phyloP scores from a whole-genome alignment of 1,140 invertebrate species.

The Adoxophyes honmai region DNA sequence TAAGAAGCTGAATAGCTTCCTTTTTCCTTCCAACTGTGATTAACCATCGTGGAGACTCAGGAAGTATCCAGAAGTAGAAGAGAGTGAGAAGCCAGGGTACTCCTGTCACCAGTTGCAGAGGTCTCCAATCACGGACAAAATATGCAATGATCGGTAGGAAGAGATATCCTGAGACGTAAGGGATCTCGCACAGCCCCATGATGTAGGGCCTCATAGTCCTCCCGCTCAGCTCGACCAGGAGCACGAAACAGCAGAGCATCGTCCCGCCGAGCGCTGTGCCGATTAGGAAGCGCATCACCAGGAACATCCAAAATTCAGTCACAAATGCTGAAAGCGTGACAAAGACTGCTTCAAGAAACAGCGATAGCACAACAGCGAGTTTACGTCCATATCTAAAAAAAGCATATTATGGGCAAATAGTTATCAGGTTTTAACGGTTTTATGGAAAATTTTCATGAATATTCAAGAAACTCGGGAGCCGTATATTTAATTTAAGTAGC shows the following conservation, averaged over 20 bases:
- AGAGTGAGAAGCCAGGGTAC: conserved; percentile 67
- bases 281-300: conserved; percentile 78
- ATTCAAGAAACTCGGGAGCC: too few species aligned
- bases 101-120: conserved; percentile 80
- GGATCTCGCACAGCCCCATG: conserved; percentile 43
- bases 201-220: conserved; percentile 60
- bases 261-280: conserved; percentile 79
- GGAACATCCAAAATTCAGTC: conserved; percentile 80
- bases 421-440: too few species aligned
- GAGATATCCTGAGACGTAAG: conserved; percentile 73
- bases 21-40: conserved; percentile 55
- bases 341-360: conserved; percentile 77
- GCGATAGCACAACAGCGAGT: conserved; percentile 74
- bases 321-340: conserved; percentile 78
- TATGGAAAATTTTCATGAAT: too few species aligned
- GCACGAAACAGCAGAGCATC: conserved; percentile 79
- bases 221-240: conserved; percentile 71
- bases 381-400: conserved; percentile 79
- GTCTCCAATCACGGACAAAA: conserved; percentile 81
- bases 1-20: conserved; percentile 49
- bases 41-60: conserved; percentile 66
- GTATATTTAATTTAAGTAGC: too few species aligned
- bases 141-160: conserved; percentile 80
- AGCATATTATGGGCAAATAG: conserved; percentile 8
- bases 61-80: conserved; percentile 51